phyloP scores from a whole-genome alignment of 2,888 invertebrate species.

The Antheraea assamensis region DNA sequence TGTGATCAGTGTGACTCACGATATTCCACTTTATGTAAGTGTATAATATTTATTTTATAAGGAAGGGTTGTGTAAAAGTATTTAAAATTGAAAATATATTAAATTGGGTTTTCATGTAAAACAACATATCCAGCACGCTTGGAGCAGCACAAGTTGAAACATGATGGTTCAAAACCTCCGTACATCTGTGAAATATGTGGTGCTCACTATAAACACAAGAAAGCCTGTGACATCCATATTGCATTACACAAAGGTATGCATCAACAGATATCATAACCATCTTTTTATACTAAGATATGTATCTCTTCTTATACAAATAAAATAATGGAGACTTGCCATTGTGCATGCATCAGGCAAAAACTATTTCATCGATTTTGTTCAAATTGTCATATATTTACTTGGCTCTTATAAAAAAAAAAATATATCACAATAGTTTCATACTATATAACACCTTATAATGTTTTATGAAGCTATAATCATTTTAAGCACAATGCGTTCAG shows the following conservation, averaged over 20 bases:
- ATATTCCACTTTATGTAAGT: slow-evolving; percentile 63
- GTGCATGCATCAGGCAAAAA: too few species aligned
- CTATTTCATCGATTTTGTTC: too few species aligned
- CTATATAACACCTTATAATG: too few species aligned
- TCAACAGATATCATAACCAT: not conserved
- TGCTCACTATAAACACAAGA: slow-evolving; percentile 83
- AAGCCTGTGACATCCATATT: slow-evolving; percentile 83
- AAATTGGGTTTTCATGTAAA: not conserved
- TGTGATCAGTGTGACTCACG: slow-evolving; percentile 72
- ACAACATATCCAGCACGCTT: slow-evolving; percentile 56
- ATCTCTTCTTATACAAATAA: too few species aligned
- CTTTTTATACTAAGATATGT: not conserved
- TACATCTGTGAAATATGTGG: slow-evolving; percentile 83
- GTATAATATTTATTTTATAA: not conserved
- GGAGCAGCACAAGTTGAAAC: slow-evolving; percentile 69
- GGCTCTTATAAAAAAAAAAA: too few species aligned
- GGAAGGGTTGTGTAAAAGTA: not conserved
- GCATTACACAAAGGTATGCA: slow-evolving; percentile 79
- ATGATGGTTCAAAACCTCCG: slow-evolving; percentile 73
- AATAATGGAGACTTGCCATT: too few species aligned
- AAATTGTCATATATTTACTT: too few species aligned
- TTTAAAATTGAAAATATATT: not conserved
- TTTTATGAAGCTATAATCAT: too few species aligned
- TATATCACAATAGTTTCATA: too few species aligned
- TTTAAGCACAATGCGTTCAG: too few species aligned